phyloP scores from a whole-genome alignment of 1,140 invertebrate genomes.

The Zeugodacus cucurbitae region DNA sequence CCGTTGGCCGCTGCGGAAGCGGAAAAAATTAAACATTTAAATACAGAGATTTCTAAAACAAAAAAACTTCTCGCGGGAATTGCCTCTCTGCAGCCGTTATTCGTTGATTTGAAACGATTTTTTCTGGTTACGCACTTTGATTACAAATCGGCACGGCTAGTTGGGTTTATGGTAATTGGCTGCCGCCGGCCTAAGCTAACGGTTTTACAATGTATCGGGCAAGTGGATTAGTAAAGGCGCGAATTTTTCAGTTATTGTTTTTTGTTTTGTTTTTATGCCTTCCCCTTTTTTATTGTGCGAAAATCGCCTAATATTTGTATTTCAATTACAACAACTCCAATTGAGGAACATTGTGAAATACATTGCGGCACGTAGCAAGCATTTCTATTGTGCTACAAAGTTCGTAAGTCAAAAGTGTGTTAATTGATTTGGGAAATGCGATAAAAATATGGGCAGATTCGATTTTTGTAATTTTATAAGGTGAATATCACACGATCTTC shows the following conservation, averaged over 20 bases:
- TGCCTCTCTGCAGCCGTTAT: background rate
- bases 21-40: background rate
- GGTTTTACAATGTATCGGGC: background rate
- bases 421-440: background rate
- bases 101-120: background rate
- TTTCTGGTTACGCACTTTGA: constrained; percentile 9
- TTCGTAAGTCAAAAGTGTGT: background rate
- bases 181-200: background rate
- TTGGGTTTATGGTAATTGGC: background rate
- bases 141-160: background rate
- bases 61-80: background rate
- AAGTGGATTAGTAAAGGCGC: background rate
- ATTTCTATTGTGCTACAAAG: too few species aligned
- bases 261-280: background rate
- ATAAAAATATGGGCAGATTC: background rate
- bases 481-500: too few species aligned
- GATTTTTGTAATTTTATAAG: background rate
- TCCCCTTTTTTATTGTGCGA: background rate
- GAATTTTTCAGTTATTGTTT: background rate
- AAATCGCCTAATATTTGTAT: background rate
- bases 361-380: too few species aligned
- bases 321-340: background rate
- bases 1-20: background rate
- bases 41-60: background rate
- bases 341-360: background rate